These are phyloP conservation scores for Xenopus laevis DNA, from an alignment of 2,113 vertebrate genomes.

Conservation along the genomic window DNA sequence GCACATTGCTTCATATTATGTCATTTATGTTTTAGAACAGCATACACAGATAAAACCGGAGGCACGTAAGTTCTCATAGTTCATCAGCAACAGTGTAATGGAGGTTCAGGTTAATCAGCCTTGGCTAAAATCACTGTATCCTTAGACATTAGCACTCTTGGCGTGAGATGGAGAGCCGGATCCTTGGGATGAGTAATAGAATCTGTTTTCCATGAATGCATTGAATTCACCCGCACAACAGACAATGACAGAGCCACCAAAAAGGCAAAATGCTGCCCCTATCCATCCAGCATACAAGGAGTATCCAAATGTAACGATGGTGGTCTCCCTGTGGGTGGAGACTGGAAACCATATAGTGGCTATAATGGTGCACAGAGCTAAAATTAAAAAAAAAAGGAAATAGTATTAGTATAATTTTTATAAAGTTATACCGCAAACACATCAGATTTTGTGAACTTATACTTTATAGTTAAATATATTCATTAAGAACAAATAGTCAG, in stretches of 20 bases:
- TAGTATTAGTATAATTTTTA: neutral
- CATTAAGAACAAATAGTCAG: too few relatives aligned
- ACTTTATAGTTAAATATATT: too few relatives aligned
- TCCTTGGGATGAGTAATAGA: conserved; percentile 84
- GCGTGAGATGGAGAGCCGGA: conserved; percentile 80
- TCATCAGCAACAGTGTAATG: conserved; percentile 50
- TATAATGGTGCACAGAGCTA: conserved; percentile 79
- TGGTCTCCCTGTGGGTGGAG: conserved; percentile 73
- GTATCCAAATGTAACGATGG: conserved; percentile 89
- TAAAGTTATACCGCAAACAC: too few relatives aligned
- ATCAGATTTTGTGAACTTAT: too few relatives aligned
- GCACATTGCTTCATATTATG: neutral
- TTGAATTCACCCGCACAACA: conserved; percentile 73
- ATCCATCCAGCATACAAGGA: conserved; percentile 92
- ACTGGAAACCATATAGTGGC: conserved; percentile 92
- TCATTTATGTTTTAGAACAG: conserved; percentile 10
- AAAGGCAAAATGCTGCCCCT: conserved; percentile 79
- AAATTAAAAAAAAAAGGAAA: conserved; percentile 58
- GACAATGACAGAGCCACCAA: conserved; percentile 75
- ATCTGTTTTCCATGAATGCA: conserved; percentile 80
- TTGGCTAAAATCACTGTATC: neutral
- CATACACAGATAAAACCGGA: conserved; percentile 17
- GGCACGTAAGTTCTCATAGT: conserved; percentile 36
- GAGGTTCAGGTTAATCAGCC: conserved; percentile 38
- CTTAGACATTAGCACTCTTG: conserved; percentile 86